These are phyloP conservation scores for Sanderia malayensis DNA, from an alignment of 30 jellyfish, hydroid and myxozoan species.

Conservation along the genomic window DNA sequence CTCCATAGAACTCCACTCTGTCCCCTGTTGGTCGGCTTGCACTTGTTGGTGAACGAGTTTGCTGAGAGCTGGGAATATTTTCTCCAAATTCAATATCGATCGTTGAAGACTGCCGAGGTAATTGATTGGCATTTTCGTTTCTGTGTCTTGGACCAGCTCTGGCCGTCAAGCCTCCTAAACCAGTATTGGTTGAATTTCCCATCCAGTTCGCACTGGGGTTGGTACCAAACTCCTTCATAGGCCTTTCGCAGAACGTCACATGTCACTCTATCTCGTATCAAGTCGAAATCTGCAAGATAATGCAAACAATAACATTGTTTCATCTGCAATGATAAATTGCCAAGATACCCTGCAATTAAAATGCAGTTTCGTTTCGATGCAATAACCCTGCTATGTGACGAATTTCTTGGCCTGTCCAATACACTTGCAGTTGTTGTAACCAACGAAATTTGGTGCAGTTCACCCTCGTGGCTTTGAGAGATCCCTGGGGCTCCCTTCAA, in stretches of 20 bases:
- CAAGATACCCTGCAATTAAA: too few species aligned
- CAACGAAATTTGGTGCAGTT: too few species aligned
- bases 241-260: conserved; percentile 30
- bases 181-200: conserved; percentile 26
- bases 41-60: conserved; percentile 50
- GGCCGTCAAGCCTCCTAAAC: conserved; percentile 33
- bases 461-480: too few species aligned
- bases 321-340: too few species aligned
- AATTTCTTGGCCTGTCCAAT: too few species aligned
- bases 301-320: too few species aligned
- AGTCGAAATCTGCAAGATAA: neutral
- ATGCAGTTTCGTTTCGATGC: too few species aligned
- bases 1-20: conserved; percentile 79
- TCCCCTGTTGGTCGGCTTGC: conserved; percentile 57
- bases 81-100: conserved; percentile 74
- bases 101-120: conserved; percentile 65
- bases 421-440: too few species aligned
- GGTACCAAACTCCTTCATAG: conserved; percentile 23
- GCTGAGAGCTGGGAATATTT: conserved; percentile 25
- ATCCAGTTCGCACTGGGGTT: conserved; percentile 43
- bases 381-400: too few species aligned
- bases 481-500: too few species aligned
- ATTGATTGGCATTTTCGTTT: conserved; percentile 19
- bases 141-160: conserved; percentile 47
- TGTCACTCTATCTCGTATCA: neutral